Percentiles rank a stretch among this genome's conserved stretches.
Evolutionary conservation across 2,888 invertebrate genomes (phyloP).

Genomic region (Drosophila birchii): DNA sequence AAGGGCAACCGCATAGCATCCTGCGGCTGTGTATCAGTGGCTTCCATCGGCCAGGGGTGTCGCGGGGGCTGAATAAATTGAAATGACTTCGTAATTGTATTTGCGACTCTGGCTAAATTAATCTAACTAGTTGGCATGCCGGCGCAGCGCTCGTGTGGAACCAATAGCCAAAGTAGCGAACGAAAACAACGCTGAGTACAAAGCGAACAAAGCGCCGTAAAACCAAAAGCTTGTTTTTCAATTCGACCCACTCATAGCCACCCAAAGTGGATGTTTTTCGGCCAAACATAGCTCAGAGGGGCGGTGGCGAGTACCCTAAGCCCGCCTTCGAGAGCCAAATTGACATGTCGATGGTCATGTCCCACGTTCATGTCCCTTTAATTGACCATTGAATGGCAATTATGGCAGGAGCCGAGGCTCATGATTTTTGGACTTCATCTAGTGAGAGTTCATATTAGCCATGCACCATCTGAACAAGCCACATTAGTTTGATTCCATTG

Average conservation of each 20-base stretch:
- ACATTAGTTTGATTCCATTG: constrained; percentile 4
- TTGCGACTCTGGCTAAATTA: constrained; percentile 77
- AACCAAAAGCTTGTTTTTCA: constrained; percentile 79
- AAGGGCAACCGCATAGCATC: constrained; percentile 29
- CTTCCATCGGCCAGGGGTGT: constrained; percentile 51
- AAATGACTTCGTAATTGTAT: constrained; percentile 80
- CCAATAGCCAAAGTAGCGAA: constrained; percentile 48
- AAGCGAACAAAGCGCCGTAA: constrained; percentile 70
- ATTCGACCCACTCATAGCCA: constrained; percentile 50
- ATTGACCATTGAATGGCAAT: constrained; percentile 66
- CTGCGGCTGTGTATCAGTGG: constrained; percentile 50
- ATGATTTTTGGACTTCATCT: constrained; percentile 6
- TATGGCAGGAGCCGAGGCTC: constrained; percentile 39
- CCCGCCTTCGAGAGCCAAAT: constrained; percentile 47
- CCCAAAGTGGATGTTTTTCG: constrained; percentile 20
- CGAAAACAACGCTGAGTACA: constrained; percentile 40
- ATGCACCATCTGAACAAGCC: neutral
- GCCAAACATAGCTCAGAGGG: neutral
- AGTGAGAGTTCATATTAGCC: constrained; percentile 13
- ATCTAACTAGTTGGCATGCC: constrained; percentile 74
- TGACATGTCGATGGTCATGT: constrained; percentile 59
- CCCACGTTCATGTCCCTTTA: constrained; percentile 48
- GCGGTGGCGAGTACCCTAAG: constrained; percentile 56
- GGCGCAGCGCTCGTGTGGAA: constrained; percentile 71
- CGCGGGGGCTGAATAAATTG: constrained; percentile 75